Base-by-base conservation (phyloP, 2,888 invertebrate genomes). In the Cephus runcator region DNA sequence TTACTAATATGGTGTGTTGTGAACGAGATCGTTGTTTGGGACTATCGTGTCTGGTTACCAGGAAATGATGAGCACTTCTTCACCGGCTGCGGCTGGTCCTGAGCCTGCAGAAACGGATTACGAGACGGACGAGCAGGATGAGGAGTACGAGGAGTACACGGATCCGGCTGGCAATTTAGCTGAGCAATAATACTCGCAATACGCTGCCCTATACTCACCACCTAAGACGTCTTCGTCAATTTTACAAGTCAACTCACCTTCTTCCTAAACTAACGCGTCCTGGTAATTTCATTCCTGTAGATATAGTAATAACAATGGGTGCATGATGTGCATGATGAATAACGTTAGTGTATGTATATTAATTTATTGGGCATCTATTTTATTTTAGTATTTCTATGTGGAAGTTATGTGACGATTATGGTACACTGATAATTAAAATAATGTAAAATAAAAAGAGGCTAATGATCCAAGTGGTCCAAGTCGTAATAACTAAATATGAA, bases 71-170 rank as follows among this genome's bases (percentile, higher is more conserved):
- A 91, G 90, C 80, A 89, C 91, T 73, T 92, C 93, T 81, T 91
- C 93, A 81, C 92, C 94, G 83, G 90, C 92, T 81, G 92, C 92
- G 87, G 93, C 93, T 88, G 93, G 93, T 86, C 93, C 94, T 82
- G 93, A 94, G 82, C 94, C 94, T 79, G 91, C 91, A 40, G 93
- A 94, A 90, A 93, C 93, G 77, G 93, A 93, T 83, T 93, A 93
- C 81, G 93, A 94, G 83, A 93, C 93, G 77, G 94, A 94, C 83
- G 93, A 93, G 82, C 92, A 85, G 90, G 94, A 87, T 90, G 93
- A 92, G 76, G 93, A 93, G 69, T 93, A 94, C 85, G 94, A 94
- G 81, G 94, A 94, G 93, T 87, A 95, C 92, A 92, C 94, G 73
- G 94, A 94, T 79, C 87, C 87, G 77, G 90, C 87, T 81, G 91